Evolutionary conservation across 2,797 vertebrate genomes (phyloP).

Genomic region (Nothura maculosa): DNA sequence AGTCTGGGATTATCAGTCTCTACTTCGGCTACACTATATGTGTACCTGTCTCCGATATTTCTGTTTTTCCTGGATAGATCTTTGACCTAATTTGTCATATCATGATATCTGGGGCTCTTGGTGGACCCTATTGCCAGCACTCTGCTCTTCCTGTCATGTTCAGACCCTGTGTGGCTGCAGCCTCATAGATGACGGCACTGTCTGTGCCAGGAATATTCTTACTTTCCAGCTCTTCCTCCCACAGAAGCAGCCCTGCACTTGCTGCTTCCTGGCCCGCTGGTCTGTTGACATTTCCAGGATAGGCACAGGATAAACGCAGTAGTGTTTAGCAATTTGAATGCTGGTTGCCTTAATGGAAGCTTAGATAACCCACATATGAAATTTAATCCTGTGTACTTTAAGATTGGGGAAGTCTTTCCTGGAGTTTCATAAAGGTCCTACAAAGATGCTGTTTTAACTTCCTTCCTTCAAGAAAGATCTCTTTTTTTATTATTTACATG

Average conservation of each 20-base stretch:
- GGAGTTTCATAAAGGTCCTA: not conserved
- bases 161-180: not conserved
- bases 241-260: not conserved
- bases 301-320: too few relatives aligned
- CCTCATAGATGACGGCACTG: not conserved
- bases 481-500: not conserved
- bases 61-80: not conserved
- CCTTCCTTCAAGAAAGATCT: not conserved
- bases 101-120: not conserved
- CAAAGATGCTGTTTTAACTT: not conserved
- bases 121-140: not conserved
- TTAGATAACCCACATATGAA: not conserved
- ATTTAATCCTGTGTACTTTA: not conserved
- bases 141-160: not conserved
- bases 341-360: not conserved
- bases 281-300: not conserved
- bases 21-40: not conserved
- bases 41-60: not conserved
- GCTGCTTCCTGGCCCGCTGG: not conserved
- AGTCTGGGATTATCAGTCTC: not conserved
- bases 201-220: not conserved
- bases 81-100: not conserved
- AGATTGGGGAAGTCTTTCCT: not conserved
- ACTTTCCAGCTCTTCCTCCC: not conserved
- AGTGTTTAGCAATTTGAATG: not conserved